Evolutionary conservation across 2,888 invertebrate genomes (phyloP).

Genomic region (Meteorus cinctellus): DNA sequence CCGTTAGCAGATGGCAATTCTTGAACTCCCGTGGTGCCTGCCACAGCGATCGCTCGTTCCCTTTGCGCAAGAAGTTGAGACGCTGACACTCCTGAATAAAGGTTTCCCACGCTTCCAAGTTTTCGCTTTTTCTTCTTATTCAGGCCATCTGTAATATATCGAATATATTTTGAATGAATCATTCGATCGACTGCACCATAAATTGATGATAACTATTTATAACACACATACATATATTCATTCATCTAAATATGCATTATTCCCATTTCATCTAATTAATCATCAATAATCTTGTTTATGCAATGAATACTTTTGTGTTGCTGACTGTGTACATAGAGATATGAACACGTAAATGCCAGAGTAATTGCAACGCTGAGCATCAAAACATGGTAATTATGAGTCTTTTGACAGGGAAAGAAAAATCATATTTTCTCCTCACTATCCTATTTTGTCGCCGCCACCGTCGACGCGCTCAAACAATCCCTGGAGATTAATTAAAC

Average conservation of each 20-base stretch:
- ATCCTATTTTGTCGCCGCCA: conserved; percentile 33
- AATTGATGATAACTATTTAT: conserved; percentile 18
- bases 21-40: conserved; percentile 61
- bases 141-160: conserved; percentile 73
- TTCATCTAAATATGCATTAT: neutral
- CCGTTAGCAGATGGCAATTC: conserved; percentile 65
- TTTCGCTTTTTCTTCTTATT: conserved; percentile 78
- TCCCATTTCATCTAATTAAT: neutral
- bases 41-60: conserved; percentile 72
- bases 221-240: neutral
- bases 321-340: neutral
- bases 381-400: conserved; percentile 21
- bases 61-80: conserved; percentile 81
- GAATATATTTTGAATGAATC: conserved; percentile 20
- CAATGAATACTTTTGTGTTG: conserved; percentile 16
- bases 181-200: conserved; percentile 17
- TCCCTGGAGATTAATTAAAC: conserved; percentile 44
- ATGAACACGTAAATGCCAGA: conserved; percentile 39
- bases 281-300: conserved; percentile 29
- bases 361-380: conserved; percentile 38
- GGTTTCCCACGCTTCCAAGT: conserved; percentile 78
- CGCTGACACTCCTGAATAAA: conserved; percentile 78
- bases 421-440: conserved; percentile 14
- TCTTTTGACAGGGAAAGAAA: conserved; percentile 17
- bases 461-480: conserved; percentile 35